Percentiles rank a stretch among this genome's conserved stretches.
Conservation (phyloP, 2,113 vertebrate species). For the Cichladusa arquata region DNA sequence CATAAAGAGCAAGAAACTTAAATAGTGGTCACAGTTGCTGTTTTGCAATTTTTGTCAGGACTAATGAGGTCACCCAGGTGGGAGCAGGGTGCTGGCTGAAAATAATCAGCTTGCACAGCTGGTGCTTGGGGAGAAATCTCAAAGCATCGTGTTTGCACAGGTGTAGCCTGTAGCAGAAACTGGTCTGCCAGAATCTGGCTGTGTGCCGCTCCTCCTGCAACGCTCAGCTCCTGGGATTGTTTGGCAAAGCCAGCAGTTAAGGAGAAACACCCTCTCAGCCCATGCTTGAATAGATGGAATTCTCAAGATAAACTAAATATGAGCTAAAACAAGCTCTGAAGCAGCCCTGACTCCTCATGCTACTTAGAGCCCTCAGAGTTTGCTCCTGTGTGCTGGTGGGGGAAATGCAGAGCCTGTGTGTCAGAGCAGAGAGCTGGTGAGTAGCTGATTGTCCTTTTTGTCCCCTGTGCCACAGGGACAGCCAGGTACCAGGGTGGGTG, state of each 20-base stretch:
- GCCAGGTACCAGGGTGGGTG: background rate
- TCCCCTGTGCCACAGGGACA: background rate
- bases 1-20: conserved; percentile 30
- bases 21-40: conserved; percentile 24
- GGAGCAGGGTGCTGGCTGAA: background rate
- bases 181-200: background rate
- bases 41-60: conserved; percentile 25
- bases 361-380: background rate
- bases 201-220: background rate
- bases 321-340: background rate
- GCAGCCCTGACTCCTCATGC: background rate
- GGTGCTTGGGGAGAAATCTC: conserved; percentile 16
- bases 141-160: conserved; percentile 35
- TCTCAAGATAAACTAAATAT: background rate
- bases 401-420: background rate
- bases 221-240: background rate
- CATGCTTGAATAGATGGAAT: background rate
- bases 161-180: conserved; percentile 42
- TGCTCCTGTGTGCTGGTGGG: background rate
- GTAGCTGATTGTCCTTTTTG: background rate
- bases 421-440: background rate
- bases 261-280: background rate
- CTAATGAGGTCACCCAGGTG: conserved; percentile 49
- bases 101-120: conserved; percentile 59
- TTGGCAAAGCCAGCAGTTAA: background rate